phyloP scores from a whole-genome alignment of 2,888 invertebrate genomes.

The Amiota mariae region DNA sequence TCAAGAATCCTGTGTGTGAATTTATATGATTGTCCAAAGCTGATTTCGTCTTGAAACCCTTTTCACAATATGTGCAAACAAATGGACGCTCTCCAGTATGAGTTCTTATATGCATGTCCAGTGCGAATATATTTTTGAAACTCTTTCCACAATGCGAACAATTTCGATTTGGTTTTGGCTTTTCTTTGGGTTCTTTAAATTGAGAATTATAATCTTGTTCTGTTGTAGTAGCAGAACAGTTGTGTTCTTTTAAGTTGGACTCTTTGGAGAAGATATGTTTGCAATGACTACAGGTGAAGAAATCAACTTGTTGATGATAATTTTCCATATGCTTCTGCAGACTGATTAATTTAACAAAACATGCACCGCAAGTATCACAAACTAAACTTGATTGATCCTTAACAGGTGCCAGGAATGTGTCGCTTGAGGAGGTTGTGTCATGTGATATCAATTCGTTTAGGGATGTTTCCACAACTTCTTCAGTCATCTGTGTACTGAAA shows the following conservation, averaged over 20 bases:
- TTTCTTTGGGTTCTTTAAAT: not conserved
- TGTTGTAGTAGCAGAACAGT: conserved; percentile 72
- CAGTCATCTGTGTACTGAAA: not conserved
- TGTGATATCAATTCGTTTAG: not conserved
- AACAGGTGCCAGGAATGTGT: not conserved
- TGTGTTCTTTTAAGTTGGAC: conserved; percentile 42
- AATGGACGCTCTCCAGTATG: conserved; percentile 70
- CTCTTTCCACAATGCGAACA: conserved; percentile 61
- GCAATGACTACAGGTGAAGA: conserved; percentile 51
- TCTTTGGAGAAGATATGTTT: conserved; percentile 49
- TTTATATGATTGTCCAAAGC: conserved; percentile 63
- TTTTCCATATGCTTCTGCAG: conserved; percentile 63
- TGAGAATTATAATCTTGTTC: conserved; percentile 60
- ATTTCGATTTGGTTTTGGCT: conserved; percentile 37
- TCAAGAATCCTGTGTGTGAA: conserved; percentile 55
- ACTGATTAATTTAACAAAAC: conserved; percentile 61
- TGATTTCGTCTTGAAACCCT: conserved; percentile 68
- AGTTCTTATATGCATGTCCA: conserved; percentile 63
- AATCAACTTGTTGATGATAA: conserved; percentile 33
- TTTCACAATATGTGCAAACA: conserved; percentile 63
- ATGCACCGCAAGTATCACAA: conserved; percentile 67
- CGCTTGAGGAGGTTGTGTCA: not conserved
- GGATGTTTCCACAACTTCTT: not conserved
- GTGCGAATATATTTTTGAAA: conserved; percentile 54
- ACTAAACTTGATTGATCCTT: conserved; percentile 15